Percentiles rank a stretch among this genome's conserved stretches.
Conservation (phyloP, 2,113 vertebrate genomes). For the Sterna hirundo region DNA sequence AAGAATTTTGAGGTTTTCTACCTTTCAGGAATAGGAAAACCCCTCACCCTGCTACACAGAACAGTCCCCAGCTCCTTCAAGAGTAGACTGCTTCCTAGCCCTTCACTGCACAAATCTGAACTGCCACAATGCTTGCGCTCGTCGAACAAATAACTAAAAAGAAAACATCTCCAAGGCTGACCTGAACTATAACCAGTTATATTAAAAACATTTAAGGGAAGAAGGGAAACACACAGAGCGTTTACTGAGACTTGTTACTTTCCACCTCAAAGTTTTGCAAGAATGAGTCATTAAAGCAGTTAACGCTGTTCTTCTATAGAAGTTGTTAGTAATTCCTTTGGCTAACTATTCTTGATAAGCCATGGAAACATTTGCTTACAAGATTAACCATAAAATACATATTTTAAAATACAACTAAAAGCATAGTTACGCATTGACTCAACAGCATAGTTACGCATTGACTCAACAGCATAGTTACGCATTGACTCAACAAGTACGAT, state of each 20-base stretch:
- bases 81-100: background rate
- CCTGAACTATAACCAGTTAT: background rate
- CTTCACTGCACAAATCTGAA: background rate
- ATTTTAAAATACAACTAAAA: background rate
- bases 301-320: background rate
- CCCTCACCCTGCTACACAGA: background rate
- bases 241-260: background rate
- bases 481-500: background rate
- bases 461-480: background rate
- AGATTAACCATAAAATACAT: background rate
- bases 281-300: background rate
- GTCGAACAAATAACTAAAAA: background rate
- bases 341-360: background rate
- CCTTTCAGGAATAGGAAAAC: background rate
- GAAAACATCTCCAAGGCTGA: background rate
- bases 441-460: background rate
- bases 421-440: background rate
- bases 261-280: background rate
- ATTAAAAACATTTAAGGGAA: background rate
- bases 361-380: background rate
- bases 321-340: background rate
- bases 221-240: background rate
- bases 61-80: background rate
- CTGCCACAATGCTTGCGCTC: background rate
- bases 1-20: background rate